Evolutionary conservation across 1,140 invertebrate genomes (phyloP), one percentile per base, ranked within the genome.

Genomic region (Holcopasites calliopsidis): DNA sequence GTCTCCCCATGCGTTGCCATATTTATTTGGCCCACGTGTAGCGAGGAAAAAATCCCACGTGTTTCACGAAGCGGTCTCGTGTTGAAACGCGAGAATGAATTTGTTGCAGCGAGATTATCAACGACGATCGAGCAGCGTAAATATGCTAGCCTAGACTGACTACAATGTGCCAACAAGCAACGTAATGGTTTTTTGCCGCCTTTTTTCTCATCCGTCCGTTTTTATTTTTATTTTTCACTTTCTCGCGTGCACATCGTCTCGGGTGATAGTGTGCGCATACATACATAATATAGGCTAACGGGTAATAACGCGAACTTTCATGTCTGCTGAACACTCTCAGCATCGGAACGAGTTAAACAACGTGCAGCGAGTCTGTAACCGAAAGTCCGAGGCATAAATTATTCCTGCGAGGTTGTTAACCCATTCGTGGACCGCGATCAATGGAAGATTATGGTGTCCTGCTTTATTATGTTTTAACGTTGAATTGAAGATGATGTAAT

Each of bases 221-320:
- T 50, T n/a, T 21, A 1, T n/a, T 44, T 35, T 26, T n/a, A 26
- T 38, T 49, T 8, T 28, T 23, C 7, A 28, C 23, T 31, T 54
- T 55, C 26, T 16, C 21, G 35, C 26, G 31, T 64, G 35, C 33
- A 16, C 60, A 11, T 18, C 8, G 21, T 35, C 28, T 44, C 26
- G 6, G 52, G 18, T 13, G 69, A 72, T 62, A n/a, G n/a, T n/a
- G n/a, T n/a, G n/a, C n/a, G n/a, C n/a, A n/a, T n/a, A n/a, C n/a
- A n/a, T n/a, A 72, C 23, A 40, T 50, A 49, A 50, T 61, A 72
- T 23, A 60, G 35, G 47, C 18, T 61, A 72, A 8, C 23, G 6
- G 35, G 42, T 72, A 52, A 72, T 54, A 72, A 62, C 47, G 33
- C 44, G 47, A 72, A 62, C 57, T 52, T 50, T 16, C 23, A 21